phyloP scores from a whole-genome alignment of 2,888 invertebrate genomes.

The Epistrophe eligans region DNA sequence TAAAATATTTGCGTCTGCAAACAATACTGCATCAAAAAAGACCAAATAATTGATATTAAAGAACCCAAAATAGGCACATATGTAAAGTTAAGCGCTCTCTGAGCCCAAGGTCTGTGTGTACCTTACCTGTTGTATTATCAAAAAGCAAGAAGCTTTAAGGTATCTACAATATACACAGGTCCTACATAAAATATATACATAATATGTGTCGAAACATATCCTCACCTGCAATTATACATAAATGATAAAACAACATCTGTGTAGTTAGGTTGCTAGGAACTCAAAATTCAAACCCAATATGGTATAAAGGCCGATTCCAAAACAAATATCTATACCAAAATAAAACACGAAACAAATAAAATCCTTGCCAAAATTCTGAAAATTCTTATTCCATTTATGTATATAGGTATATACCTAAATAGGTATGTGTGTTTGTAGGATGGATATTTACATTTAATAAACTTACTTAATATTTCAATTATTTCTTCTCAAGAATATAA shows the following conservation, averaged over 20 bases:
- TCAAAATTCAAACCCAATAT: neutral
- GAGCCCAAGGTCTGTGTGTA: too few relatives aligned
- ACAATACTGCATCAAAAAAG: too few relatives aligned
- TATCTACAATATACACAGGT: too few relatives aligned
- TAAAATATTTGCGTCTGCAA: too few relatives aligned
- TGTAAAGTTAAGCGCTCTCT: too few relatives aligned
- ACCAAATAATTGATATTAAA: too few relatives aligned
- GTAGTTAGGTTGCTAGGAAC: neutral
- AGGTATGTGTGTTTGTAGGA: too few relatives aligned
- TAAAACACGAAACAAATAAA: neutral
- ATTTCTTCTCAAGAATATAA: neutral
- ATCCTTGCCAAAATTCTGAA: neutral
- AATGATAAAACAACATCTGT: neutral
- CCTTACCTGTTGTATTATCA: too few relatives aligned
- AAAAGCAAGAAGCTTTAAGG: too few relatives aligned
- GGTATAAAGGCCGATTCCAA: neutral
- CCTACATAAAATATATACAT: too few relatives aligned
- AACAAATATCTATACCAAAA: neutral
- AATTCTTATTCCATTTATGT: slow-evolving; percentile 3
- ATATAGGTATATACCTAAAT: neutral
- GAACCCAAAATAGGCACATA: too few relatives aligned
- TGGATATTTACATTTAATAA: slow-evolving; percentile 16
- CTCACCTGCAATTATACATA: neutral
- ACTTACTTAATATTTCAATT: slow-evolving; percentile 15
- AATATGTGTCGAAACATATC: neutral